These are phyloP conservation scores for Eucidaris tribuloides DNA, from an alignment of 35 echinoderm and acorn worm genomes.

Conservation along the genomic window DNA sequence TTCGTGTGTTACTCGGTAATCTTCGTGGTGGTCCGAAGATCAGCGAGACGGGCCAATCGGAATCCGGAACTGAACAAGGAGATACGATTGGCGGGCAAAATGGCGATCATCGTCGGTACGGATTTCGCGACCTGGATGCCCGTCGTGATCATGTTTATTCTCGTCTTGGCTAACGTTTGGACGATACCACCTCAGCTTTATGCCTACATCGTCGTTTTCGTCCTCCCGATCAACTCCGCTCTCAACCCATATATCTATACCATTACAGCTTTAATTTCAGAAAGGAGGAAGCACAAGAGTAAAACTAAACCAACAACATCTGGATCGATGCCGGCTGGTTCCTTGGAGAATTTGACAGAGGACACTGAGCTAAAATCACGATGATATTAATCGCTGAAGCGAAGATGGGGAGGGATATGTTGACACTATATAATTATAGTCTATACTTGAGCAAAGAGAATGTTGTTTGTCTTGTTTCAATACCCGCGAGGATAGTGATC, in stretches of 20 bases:
- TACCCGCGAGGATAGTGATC: no score
- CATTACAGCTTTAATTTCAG: no score
- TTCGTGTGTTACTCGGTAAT: slow-evolving; percentile 22
- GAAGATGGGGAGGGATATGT: no score
- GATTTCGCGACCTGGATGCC: slow-evolving; percentile 46
- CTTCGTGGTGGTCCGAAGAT: neutral
- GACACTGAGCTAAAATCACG: no score
- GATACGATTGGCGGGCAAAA: slow-evolving; percentile 29
- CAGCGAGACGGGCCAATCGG: neutral
- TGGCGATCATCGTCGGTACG: slow-evolving; percentile 40
- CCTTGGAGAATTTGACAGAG: no score
- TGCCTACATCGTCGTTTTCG: slow-evolving; percentile 37
- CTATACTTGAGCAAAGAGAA: no score
- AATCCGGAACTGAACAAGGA: neutral
- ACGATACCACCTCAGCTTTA: slow-evolving; percentile 18
- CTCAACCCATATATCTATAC: slow-evolving; percentile 61
- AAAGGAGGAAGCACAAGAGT: no score
- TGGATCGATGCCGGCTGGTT: no score
- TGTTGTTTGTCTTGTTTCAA: no score
- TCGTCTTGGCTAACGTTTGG: neutral
- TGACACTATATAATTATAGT: no score
- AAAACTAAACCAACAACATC: no score
- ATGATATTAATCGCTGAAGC: no score
- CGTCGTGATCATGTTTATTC: slow-evolving; percentile 42
- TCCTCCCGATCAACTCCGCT: slow-evolving; percentile 66